Conservation (phyloP, 2,888 invertebrate species). For the Leptodirus hochenwartii region DNA sequence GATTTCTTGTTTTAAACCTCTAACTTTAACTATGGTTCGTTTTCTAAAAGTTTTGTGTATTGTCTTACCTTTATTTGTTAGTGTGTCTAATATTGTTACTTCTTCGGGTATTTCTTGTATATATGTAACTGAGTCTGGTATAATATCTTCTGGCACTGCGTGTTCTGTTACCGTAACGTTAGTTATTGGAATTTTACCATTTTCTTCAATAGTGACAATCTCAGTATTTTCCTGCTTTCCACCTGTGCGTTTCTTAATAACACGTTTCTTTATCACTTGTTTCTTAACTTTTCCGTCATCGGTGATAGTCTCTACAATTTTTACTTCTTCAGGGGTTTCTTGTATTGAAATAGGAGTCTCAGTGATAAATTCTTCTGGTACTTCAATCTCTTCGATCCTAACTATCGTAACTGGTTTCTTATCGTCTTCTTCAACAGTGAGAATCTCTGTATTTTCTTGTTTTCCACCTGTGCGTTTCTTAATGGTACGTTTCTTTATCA, state of each 20-base stretch:
- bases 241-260: constrained; percentile 14
- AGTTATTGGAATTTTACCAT: constrained; percentile 23
- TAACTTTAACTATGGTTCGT: constrained; percentile 25
- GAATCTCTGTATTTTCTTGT: constrained; percentile 25
- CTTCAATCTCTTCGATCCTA: constrained; percentile 17
- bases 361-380: constrained; percentile 24
- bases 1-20: constrained; percentile 21
- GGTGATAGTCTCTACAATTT: constrained; percentile 18
- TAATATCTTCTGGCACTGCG: constrained; percentile 15
- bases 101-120: constrained; percentile 17
- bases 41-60: constrained; percentile 18
- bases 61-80: constrained; percentile 20
- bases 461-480: constrained; percentile 23
- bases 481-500: constrained; percentile 22
- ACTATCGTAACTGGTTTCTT: constrained; percentile 23
- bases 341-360: constrained; percentile 11
- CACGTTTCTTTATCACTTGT: constrained; percentile 15
- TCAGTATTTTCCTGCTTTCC: constrained; percentile 18
- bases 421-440: constrained; percentile 19
- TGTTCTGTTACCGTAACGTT: constrained; percentile 16
- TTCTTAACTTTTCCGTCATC: constrained; percentile 15
- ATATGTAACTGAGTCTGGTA: constrained; percentile 15
- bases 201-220: constrained; percentile 22
- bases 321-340: constrained; percentile 17
- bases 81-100: constrained; percentile 22